Conservation (phyloP, 2,888 invertebrate genomes). For the Tenthredo amoena region DNA sequence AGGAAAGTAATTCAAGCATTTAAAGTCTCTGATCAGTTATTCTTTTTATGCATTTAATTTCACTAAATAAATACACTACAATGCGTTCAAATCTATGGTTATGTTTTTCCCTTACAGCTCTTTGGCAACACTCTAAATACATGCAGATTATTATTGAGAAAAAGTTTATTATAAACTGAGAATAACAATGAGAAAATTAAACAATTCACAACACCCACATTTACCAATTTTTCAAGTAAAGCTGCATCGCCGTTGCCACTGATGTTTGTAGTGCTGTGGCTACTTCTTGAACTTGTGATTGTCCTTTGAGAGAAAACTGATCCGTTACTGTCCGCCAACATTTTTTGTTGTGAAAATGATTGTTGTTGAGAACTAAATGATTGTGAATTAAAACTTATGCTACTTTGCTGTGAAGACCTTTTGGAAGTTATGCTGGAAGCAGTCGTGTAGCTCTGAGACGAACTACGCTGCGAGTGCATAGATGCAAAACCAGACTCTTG, state of each 20-base stretch:
- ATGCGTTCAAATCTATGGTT: not conserved
- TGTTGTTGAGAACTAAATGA: constrained; percentile 73
- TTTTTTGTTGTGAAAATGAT: constrained; percentile 72
- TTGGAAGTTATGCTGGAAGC: constrained; percentile 79
- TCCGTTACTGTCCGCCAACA: constrained; percentile 71
- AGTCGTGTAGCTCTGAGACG: constrained; percentile 81
- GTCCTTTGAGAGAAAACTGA: constrained; percentile 71
- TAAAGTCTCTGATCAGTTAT: too few relatives aligned
- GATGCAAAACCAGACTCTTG: constrained; percentile 83
- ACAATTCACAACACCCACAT: constrained; percentile 68
- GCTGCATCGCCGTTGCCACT: constrained; percentile 69
- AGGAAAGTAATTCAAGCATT: too few relatives aligned
- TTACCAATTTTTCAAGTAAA: constrained; percentile 74
- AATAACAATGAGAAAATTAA: constrained; percentile 19
- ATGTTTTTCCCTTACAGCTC: not conserved
- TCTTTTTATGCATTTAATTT: too few relatives aligned
- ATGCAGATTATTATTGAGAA: not conserved
- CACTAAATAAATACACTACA: not conserved
- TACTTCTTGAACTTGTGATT: constrained; percentile 71
- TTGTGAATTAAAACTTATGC: constrained; percentile 77
- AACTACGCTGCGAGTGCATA: constrained; percentile 83
- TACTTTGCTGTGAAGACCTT: constrained; percentile 82
- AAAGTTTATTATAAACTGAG: not conserved
- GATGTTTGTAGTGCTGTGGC: constrained; percentile 68
- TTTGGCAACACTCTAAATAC: not conserved